Percentiles rank a stretch among this genome's conserved stretches.
phyloP scores from a whole-genome alignment of 2,113 vertebrate species.

The Paramormyrops kingsleyae region DNA sequence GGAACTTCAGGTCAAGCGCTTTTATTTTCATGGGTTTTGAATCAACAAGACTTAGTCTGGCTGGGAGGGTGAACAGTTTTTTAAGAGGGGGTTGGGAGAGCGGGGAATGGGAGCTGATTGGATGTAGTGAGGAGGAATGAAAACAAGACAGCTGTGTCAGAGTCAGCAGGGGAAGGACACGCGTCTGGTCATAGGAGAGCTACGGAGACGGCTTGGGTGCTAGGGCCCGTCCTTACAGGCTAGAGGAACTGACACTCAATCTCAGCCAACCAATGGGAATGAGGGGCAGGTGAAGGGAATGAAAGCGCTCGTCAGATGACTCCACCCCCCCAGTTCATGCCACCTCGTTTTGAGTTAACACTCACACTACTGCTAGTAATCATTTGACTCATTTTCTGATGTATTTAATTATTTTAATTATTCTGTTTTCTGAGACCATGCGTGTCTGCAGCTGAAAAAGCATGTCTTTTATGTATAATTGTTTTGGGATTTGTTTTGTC shows the following conservation, averaged over 20 bases:
- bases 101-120: neutral
- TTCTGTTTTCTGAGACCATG: neutral
- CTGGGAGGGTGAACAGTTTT: neutral
- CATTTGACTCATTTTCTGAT: neutral
- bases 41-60: neutral
- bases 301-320: neutral
- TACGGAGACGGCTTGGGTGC: neutral
- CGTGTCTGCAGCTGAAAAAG: neutral
- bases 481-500: neutral
- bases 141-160: neutral
- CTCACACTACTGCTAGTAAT: neutral
- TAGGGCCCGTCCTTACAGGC: neutral
- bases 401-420: neutral
- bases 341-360: neutral
- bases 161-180: neutral
- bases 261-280: neutral
- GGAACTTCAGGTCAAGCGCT: neutral
- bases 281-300: neutral
- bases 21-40: neutral
- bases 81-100: neutral
- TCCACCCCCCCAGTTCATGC: neutral
- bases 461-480: neutral
- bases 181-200: neutral
- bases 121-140: neutral
- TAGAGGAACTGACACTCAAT: neutral